Conservation (phyloP, 2,797 vertebrate species). For the Darevskia mixta region DNA sequence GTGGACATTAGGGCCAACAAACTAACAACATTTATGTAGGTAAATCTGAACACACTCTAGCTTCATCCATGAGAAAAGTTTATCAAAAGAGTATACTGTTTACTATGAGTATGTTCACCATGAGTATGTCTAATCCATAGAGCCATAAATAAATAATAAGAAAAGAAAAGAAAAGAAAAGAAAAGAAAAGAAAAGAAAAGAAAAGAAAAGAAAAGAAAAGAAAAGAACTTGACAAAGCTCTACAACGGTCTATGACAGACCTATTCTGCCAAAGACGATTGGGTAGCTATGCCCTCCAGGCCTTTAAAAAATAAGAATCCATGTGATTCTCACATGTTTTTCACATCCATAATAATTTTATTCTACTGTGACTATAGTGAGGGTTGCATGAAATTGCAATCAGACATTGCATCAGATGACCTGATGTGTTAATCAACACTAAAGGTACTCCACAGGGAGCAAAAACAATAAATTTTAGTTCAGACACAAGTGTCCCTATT, state of each 20-base stretch:
- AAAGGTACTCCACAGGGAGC: neutral
- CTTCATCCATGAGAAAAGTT: neutral
- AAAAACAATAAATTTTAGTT: neutral
- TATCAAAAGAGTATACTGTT: neutral
- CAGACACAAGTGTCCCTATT: neutral
- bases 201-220: no score
- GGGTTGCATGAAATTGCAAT: fast-evolving
- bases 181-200: no score
- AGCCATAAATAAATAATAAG: neutral
- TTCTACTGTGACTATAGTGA: neutral
- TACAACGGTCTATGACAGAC: no score
- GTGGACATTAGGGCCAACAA: neutral
- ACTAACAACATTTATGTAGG: no score
- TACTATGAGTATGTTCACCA: neutral
- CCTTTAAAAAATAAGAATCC: neutral
- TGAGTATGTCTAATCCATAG: neutral
- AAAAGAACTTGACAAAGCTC: neutral
- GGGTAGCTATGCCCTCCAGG: no score
- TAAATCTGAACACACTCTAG: no score
- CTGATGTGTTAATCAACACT: neutral
- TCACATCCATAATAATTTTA: neutral
- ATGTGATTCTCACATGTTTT: neutral
- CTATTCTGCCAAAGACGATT: neutral
- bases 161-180: no score
- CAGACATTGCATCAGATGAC: neutral